Conservation (phyloP, 2,888 invertebrate species). For the Meiosimyza decipiens region DNA sequence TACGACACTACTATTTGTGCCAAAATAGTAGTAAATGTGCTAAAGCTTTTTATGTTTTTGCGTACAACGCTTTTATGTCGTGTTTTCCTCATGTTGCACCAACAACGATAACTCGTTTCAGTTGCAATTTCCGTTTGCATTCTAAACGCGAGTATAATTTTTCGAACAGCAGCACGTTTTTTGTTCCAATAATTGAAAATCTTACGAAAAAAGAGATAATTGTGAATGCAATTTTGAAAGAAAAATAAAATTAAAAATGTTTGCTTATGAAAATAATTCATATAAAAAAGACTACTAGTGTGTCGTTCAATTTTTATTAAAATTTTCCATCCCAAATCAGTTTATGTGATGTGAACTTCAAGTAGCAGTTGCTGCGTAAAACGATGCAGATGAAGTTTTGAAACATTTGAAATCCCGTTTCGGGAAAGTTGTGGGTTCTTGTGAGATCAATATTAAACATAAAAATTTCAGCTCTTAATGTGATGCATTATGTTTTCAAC, state of each 20-base stretch:
- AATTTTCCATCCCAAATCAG: neutral
- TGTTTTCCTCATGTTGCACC: conserved; percentile 8
- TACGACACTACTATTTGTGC: no score
- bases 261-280: no score
- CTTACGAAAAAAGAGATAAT: conserved; percentile 21
- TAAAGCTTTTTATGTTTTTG: conserved; percentile 11
- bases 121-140: conserved; percentile 52
- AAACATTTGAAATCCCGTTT: neutral
- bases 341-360: conserved; percentile 37
- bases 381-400: conserved; percentile 4
- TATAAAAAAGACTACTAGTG: no score
- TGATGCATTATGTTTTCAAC: no score
- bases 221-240: neutral
- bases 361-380: conserved; percentile 2
- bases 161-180: neutral
- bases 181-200: neutral
- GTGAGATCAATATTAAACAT: neutral
- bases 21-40: neutral
- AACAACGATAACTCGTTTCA: conserved; percentile 44
- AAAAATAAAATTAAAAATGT: neutral
- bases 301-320: no score
- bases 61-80: neutral
- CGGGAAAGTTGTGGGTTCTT: neutral
- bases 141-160: conserved; percentile 36
- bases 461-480: neutral